Evolutionary conservation across 1,140 invertebrate species (phyloP).

Genomic region (Platyscapa corneri): DNA sequence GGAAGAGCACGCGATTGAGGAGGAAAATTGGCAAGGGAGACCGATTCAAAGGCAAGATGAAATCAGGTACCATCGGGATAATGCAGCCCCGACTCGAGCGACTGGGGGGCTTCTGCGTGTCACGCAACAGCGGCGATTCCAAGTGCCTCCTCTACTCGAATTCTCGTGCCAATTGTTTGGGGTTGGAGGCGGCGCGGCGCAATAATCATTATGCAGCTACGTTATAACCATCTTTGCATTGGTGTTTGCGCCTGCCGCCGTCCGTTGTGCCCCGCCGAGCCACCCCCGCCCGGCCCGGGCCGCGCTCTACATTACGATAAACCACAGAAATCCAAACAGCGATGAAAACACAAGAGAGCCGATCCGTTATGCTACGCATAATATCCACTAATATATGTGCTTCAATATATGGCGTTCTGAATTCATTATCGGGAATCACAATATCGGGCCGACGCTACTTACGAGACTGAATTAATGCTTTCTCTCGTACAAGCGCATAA

Average conservation of each 20-base stretch:
- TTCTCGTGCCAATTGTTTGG: constrained; percentile 57
- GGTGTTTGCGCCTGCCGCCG: background rate
- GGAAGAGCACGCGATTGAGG: background rate
- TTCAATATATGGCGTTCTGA: background rate
- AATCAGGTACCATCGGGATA: background rate
- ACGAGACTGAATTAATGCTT: constrained; percentile 24
- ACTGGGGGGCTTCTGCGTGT: background rate
- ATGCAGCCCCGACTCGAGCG: background rate
- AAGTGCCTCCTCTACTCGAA: constrained; percentile 14
- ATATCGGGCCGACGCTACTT: constrained; percentile 2
- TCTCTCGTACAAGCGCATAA: background rate
- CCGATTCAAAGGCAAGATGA: background rate
- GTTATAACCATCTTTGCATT: constrained; percentile 27
- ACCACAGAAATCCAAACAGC: constrained; percentile 64
- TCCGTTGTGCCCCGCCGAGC: too few relatives aligned
- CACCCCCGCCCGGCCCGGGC: background rate
- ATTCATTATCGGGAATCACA: constrained; percentile 32
- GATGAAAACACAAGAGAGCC: constrained; percentile 60
- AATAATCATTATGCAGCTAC: constrained; percentile 63
- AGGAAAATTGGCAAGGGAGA: background rate
- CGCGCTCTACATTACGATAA: constrained; percentile 54
- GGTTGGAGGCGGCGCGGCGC: constrained; percentile 45
- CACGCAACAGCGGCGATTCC: background rate
- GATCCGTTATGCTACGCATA: constrained; percentile 63
- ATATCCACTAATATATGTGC: constrained; percentile 55